These are phyloP conservation scores for Drosophila pseudoananassae DNA, from an alignment of 1,140 invertebrate species.

Conservation along the genomic window DNA sequence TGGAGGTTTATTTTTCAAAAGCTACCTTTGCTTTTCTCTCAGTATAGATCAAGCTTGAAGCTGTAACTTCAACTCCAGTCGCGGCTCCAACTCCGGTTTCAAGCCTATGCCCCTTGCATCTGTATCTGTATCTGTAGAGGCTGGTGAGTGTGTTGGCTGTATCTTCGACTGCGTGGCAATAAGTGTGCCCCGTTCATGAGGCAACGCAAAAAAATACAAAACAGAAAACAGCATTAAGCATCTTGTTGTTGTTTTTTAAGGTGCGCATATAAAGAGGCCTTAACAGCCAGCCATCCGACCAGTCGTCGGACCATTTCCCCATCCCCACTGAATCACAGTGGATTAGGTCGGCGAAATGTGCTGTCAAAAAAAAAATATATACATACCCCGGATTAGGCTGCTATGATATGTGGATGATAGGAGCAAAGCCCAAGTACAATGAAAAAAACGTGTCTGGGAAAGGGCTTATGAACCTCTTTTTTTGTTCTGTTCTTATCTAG, in stretches of 20 bases:
- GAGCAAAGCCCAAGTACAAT: not conserved
- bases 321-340: constrained; percentile 46
- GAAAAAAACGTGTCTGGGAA: not conserved
- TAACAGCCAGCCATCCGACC: constrained; percentile 57
- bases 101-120: constrained; percentile 50
- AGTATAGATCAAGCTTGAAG: constrained; percentile 13
- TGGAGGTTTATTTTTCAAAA: not conserved
- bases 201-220: constrained; percentile 59
- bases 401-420: constrained; percentile 16
- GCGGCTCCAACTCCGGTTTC: constrained; percentile 68
- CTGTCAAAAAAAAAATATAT: constrained; percentile 37
- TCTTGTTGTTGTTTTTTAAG: constrained; percentile 75
- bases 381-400: constrained; percentile 21
- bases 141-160: constrained; percentile 39
- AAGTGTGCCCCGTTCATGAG: constrained; percentile 71
- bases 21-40: not conserved
- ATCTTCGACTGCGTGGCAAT: constrained; percentile 65
- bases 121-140: constrained; percentile 32
- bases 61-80: constrained; percentile 43
- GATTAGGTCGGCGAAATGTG: constrained; percentile 31
- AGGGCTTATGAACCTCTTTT: not conserved
- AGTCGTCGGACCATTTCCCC: constrained; percentile 31
- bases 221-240: constrained; percentile 64
- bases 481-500: not conserved
- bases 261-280: constrained; percentile 78